Evolutionary conservation across 2,888 invertebrate species (phyloP).

Genomic region (Aproaerema taeniolella): DNA sequence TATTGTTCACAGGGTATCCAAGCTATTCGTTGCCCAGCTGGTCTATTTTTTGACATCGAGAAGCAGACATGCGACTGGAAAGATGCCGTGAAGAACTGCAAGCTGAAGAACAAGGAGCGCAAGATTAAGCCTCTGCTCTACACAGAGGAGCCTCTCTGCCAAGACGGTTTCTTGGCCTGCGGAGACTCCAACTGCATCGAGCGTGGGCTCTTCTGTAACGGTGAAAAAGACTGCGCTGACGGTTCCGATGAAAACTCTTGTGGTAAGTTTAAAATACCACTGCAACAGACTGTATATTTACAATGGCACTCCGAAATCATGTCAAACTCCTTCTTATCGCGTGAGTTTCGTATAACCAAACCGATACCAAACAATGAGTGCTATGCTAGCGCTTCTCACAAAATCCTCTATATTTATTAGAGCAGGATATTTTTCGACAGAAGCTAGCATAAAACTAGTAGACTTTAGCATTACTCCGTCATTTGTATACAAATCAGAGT

Average conservation of each 20-base stretch:
- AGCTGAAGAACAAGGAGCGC: constrained; percentile 91
- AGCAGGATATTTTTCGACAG: no score
- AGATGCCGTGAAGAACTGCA: constrained; percentile 95
- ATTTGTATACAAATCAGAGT: no score
- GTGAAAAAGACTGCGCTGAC: constrained; percentile 91
- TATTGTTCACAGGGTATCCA: constrained; percentile 95
- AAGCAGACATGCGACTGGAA: constrained; percentile 98
- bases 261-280: constrained; percentile 77
- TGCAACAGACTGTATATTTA: no score
- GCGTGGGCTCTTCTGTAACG: constrained; percentile 94
- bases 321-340: no score
- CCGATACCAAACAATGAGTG: no score
- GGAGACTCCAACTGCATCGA: constrained; percentile 92
- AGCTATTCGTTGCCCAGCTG: constrained; percentile 95
- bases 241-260: constrained; percentile 95
- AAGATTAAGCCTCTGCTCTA: constrained; percentile 91
- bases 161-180: constrained; percentile 91
- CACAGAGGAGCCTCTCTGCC: constrained; percentile 94
- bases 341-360: no score
- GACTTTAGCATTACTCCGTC: no score
- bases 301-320: no score
- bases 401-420: no score
- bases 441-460: neutral
- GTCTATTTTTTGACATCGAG: constrained; percentile 94
- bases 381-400: no score